Base-by-base conservation (phyloP, 2,113 vertebrate genomes). In the Saccopteryx bilineata region DNA sequence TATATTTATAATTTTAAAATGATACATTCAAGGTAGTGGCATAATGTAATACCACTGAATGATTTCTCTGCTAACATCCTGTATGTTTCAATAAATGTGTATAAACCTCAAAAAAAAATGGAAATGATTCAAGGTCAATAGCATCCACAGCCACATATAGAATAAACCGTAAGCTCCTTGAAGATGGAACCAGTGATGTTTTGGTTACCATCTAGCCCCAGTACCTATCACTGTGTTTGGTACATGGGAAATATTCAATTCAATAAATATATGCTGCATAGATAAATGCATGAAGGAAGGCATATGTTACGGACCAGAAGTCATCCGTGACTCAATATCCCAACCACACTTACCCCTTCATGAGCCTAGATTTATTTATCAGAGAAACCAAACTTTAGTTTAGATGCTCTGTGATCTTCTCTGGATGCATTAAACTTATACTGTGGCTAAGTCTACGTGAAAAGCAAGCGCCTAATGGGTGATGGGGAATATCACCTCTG, bases 1-100 rank as follows among this genome's bases (percentile, higher is more conserved):
- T 97, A 74, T 98, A 97, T 98, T 98, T 98, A 98, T 98, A 97
- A 95, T 98, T 97, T 95, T 94, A 95, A 95, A 97, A 98, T 97
- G 98, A 98, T 96, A 97, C 97, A 96, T 96, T 95, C 95, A 97
- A 97, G 81, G 92, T 98, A 95, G 96, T 31, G 52, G 94, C 96
- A 93, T 97, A 0, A 28, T 97, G 85, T 0, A 97, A 98, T 39
- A 97, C 92, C 85, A 97, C 97, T 92, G 50, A 95, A 97, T 98
- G 95, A 98, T 96, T 98, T 98, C 97, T 98, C 96, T 60, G 90
- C 97, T 96, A 93, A 96, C 90, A 96, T 88, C 87, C 0, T 84
- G 2, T 97, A 90, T 86, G 96, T 97, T 96, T 98, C 96, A 97
- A 98, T 98, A 95, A 98, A 97, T 95, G 24, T 97, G 74, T 97